Conservation (phyloP, 2,113 vertebrate species). For the Rhagologus leucostigma region DNA sequence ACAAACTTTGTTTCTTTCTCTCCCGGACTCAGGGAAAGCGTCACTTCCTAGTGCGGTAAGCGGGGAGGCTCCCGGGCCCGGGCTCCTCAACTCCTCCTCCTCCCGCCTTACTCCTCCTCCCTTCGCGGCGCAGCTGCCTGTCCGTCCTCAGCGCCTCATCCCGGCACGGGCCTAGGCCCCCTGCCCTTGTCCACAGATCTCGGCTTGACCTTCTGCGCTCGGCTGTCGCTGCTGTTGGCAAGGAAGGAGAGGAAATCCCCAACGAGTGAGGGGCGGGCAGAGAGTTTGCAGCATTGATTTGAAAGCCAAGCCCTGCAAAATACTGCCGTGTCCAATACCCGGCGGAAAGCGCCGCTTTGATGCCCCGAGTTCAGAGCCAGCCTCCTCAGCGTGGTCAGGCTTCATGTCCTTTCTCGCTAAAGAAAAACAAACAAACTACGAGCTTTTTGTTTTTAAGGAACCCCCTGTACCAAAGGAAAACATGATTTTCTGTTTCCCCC, state of each 20-base stretch:
- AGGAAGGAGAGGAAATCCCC: background rate
- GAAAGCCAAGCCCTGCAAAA: background rate
- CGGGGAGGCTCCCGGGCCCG: constrained; percentile 47
- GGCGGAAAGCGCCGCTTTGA: background rate
- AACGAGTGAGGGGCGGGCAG: background rate
- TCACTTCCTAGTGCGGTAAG: constrained; percentile 76
- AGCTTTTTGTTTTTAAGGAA: background rate
- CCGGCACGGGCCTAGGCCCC: background rate
- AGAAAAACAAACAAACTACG: background rate
- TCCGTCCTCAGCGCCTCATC: background rate
- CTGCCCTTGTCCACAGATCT: background rate
- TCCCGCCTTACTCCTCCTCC: background rate
- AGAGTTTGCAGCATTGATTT: background rate
- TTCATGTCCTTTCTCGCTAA: background rate
- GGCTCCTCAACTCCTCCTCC: constrained; percentile 55
- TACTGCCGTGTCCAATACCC: background rate
- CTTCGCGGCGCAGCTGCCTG: background rate
- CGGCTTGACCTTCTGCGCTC: background rate
- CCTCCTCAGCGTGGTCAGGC: background rate
- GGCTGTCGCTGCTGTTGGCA: background rate
- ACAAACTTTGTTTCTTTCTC: constrained; percentile 73
- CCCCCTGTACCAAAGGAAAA: background rate
- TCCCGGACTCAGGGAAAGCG: constrained; percentile 70
- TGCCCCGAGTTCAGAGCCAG: background rate
- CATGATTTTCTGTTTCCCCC: background rate